Evolutionary conservation across 2,888 invertebrate genomes (phyloP).

Genomic region (Cantharis rufa): DNA sequence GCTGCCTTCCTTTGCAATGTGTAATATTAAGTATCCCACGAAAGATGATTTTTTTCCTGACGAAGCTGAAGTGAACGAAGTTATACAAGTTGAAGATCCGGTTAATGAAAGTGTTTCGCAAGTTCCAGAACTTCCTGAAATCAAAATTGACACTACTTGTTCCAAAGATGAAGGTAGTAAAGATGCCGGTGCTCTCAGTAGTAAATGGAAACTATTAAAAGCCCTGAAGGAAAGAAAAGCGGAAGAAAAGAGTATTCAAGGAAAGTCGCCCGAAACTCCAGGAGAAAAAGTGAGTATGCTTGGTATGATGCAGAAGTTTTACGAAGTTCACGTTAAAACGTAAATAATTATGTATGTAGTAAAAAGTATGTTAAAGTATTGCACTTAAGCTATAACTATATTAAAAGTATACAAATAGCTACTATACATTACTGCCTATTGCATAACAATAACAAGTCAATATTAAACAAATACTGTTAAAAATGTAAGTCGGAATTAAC

Average conservation of each 20-base stretch:
- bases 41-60: conserved; percentile 30
- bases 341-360: neutral
- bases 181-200: conserved; percentile 64
- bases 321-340: conserved; percentile 54
- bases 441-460: neutral
- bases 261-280: conserved; percentile 66
- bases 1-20: conserved; percentile 56
- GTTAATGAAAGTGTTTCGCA: neutral
- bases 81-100: neutral
- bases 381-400: too few species aligned
- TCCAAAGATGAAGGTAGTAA: conserved; percentile 48
- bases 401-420: too few species aligned
- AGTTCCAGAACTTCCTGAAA: conserved; percentile 53
- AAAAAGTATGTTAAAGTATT: neutral
- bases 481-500: neutral
- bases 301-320: conserved; percentile 70
- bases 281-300: conserved; percentile 74
- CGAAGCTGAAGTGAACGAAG: neutral
- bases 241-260: conserved; percentile 78
- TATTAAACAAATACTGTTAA: neutral
- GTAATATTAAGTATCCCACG: conserved; percentile 50
- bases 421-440: neutral
- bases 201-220: conserved; percentile 90
- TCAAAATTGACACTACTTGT: conserved; percentile 57
- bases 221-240: conserved; percentile 88